Evolutionary conservation across 2,113 vertebrate species (phyloP), one percentile per base, ranked within the genome.

Genomic region (Tor tambroides): DNA sequence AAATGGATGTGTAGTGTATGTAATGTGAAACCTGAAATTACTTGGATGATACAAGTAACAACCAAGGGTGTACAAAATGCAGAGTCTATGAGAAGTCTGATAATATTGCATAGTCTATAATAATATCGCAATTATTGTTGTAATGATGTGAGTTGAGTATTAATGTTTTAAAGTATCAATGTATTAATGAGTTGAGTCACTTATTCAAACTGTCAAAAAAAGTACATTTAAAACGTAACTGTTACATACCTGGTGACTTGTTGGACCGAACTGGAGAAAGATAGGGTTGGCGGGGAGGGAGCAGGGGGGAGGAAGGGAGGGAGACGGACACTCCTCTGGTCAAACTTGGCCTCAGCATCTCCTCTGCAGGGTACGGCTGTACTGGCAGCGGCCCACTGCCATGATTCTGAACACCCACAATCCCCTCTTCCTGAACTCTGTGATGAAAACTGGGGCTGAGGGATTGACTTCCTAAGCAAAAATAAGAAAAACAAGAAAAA

Each of bases 311-410:
- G 17, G 98, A 97, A 0, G 98, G 98, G 82, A 99, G 90, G 0
- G 98, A 99, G 92, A 98, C 95, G 1, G 98, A 99, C 69, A 96
- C 94, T 1, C 97, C 97, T 92, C 96, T 98, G 75, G 96, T 94
- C 91, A 98, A 86, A 87, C 94, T 96, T 84, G 90, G 92, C 83
- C 90, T 93, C 10, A 89, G 94, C 7, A 90, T 51, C 65, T 95
- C 95, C 86, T 96, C 91, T 1, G 91, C 41, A 88, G 85, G 65
- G 2, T 94, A 89, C 89, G 93, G 86, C 86, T 88, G 81, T 61
- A 87, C 85, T 1, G 89, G 89, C 15, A 84, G 46, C 6, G 76
- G 83, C 8, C 90, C 89, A 14, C 56, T 2, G 10, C 93, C 89
- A 11, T 84, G 90, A 30, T 95, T 94, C 1, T 90, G 91, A 84